Percentiles rank a stretch among this genome's conserved stretches.
These are phyloP conservation scores for Lates japonicus DNA, from an alignment of 2,797 vertebrate species.

Conservation along the genomic window DNA sequence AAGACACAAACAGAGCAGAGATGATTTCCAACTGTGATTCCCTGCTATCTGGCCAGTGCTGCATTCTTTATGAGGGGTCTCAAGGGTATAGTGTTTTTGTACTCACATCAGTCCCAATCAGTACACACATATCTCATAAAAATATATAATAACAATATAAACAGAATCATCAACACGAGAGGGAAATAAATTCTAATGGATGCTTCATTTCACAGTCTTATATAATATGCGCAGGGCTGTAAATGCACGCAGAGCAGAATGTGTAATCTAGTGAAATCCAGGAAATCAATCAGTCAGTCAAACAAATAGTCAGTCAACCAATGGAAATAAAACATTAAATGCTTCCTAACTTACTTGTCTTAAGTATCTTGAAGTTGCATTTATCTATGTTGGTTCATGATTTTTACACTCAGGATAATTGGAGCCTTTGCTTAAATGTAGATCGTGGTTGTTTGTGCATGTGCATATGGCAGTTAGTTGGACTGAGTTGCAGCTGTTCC, in stretches of 20 bases:
- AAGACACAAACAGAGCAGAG: constrained; percentile 1
- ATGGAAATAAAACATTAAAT: background rate
- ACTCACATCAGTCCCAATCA: constrained; percentile 45
- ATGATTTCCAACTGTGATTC: constrained; percentile 21
- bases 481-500: constrained; percentile 77
- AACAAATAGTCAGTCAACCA: background rate
- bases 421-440: constrained; percentile 16
- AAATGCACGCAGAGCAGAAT: no score
- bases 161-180: constrained; percentile 47
- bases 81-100: constrained; percentile 44
- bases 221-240: constrained; percentile 8
- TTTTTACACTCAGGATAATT: constrained; percentile 6
- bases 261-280: no score
- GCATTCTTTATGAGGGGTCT: constrained; percentile 37
- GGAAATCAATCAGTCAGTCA: constrained; percentile 15
- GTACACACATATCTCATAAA: constrained; percentile 32
- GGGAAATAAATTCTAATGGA: constrained; percentile 36
- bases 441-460: constrained; percentile 44
- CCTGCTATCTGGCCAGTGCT: constrained; percentile 18
- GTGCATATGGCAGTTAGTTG: constrained; percentile 45
- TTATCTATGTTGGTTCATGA: background rate
- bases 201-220: constrained; percentile 59
- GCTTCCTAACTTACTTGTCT: background rate
- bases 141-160: no score
- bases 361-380: background rate